Evolutionary conservation across 2,888 invertebrate species (phyloP).

Genomic region (Autographa gamma): DNA sequence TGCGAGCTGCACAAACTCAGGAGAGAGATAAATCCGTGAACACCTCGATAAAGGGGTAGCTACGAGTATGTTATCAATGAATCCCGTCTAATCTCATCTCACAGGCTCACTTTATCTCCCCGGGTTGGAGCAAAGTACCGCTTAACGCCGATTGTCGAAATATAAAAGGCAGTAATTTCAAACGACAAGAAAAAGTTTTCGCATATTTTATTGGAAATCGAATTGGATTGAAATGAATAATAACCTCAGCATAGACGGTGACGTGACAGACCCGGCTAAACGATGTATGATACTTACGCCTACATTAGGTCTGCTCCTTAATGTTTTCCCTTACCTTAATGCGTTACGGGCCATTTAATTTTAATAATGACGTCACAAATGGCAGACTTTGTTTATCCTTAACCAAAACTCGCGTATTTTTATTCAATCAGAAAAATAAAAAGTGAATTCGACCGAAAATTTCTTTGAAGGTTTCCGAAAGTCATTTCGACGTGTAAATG

Average conservation of each 20-base stretch:
- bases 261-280: conserved; percentile 19
- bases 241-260: conserved; percentile 8
- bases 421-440: conserved; percentile 25
- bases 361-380: conserved; percentile 43
- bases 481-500: conserved; percentile 27
- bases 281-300: conserved; percentile 19
- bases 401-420: conserved; percentile 10
- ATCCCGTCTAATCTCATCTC: conserved; percentile 53
- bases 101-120: conserved; percentile 40
- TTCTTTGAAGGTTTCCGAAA: conserved; percentile 17
- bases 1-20: conserved; percentile 58
- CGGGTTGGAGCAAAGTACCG: conserved; percentile 22
- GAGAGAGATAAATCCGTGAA: conserved; percentile 60
- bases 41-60: conserved; percentile 54
- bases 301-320: conserved; percentile 13
- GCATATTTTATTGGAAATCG: conserved; percentile 48
- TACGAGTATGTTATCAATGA: conserved; percentile 44
- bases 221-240: conserved; percentile 39
- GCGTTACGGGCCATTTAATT: conserved; percentile 27
- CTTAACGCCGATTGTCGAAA: conserved; percentile 48
- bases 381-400: conserved; percentile 11
- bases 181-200: conserved; percentile 40
- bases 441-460: conserved; percentile 34
- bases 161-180: conserved; percentile 46
- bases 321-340: conserved; percentile 18